Base-by-base conservation (phyloP, 2,113 vertebrate species). In the Aleadryas rufinucha region DNA sequence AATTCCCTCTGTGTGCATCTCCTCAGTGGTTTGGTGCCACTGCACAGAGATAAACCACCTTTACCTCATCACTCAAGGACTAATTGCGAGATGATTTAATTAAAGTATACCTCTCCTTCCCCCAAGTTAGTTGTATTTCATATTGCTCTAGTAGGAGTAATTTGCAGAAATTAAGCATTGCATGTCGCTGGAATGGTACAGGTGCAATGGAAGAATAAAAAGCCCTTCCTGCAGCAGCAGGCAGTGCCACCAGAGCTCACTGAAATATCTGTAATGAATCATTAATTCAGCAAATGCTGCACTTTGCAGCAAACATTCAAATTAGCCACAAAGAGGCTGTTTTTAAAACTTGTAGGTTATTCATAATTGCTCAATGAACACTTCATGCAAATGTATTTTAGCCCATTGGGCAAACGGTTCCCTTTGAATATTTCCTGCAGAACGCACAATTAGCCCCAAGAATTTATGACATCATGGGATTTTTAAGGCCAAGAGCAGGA, bases 21-120 rank as follows among this genome's bases (percentile, higher is more conserved):
- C 88, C 84, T 89, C 3, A 0, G 88, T 44, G 69, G 89, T 86
- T 96, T 95, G 91, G 78, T 87, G 85, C 76, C 87, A 57, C 66
- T 26, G 35, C 94, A 61, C 53, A 7, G 87, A 97, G 91, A 97
- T 89, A 95, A 97, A 95, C 59, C 95, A 96, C 96, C 96, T 96
- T 94, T 93, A 95, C 78, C 96, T 98, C 97, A 98, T 98, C 97
- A 98, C 95, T 98, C 98, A 98, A 97, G 95, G 96, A 96, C 97
- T 98, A 98, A 98, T 98, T 98, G 97, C 76, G 18, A 97, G 95
- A 97, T 98, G 97, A 98, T 96, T 98, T 98, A 98, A 98, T 98
- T 98, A 98, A 98, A 97, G 96, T 35, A 97, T 87, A 98, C 94
- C 97, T 93, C 95, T 95, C 96, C 97, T 97, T 96, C 96, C 97